Evolutionary conservation across 1,140 invertebrate species (phyloP).

Genomic region (Zeugodacus cucurbitae): DNA sequence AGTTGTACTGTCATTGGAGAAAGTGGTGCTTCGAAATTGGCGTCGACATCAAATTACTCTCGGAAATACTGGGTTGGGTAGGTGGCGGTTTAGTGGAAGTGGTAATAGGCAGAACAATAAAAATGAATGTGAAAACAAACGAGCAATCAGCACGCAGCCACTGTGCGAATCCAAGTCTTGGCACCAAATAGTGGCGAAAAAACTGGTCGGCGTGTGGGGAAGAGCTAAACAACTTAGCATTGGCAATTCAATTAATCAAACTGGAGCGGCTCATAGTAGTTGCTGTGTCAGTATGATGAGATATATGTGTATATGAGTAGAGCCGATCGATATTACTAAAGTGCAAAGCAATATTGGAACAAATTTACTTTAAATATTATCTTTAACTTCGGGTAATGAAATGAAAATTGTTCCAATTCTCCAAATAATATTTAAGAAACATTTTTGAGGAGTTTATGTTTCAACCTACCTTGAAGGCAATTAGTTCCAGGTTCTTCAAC

Average conservation of each 20-base stretch:
- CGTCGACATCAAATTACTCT: neutral
- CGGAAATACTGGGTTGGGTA: neutral
- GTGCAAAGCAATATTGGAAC: too few relatives aligned
- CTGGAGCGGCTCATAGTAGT: neutral
- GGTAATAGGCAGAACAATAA: conserved; percentile 18
- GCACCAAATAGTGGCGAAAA: neutral
- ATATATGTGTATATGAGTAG: neutral
- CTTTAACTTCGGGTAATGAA: too few relatives aligned
- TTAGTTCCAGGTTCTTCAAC: too few relatives aligned
- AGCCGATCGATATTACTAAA: too few relatives aligned
- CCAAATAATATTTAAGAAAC: too few relatives aligned
- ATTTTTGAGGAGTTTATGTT: too few relatives aligned
- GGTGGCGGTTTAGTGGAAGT: neutral
- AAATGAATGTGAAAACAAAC: conserved; percentile 40
- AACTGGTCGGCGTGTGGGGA: neutral
- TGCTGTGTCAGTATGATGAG: neutral
- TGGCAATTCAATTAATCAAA: conserved; percentile 28
- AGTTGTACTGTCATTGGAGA: neutral
- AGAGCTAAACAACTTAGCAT: neutral
- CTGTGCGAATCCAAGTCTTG: neutral
- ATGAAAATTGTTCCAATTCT: too few relatives aligned
- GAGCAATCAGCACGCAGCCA: conserved; percentile 37
- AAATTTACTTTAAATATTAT: too few relatives aligned
- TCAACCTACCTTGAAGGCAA: too few relatives aligned
- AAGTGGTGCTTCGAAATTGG: neutral